phyloP scores from a whole-genome alignment of 2,888 invertebrate species.

The Lamellibrachia satsuma region DNA sequence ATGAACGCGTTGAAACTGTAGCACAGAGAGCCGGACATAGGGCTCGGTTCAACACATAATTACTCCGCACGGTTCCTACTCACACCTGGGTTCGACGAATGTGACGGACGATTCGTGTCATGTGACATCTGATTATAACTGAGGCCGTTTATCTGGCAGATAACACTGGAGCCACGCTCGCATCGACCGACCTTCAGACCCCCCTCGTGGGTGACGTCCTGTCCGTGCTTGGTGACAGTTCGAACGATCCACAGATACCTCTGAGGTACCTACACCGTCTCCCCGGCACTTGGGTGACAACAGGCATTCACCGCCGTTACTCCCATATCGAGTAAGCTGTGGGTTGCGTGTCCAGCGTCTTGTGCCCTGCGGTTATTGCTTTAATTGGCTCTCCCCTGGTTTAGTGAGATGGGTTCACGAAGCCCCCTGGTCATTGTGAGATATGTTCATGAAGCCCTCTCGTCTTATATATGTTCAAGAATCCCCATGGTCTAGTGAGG shows the following conservation, averaged over 20 bases:
- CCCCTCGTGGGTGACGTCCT: background rate
- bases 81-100: background rate
- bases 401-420: background rate
- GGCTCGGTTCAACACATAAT: background rate
- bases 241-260: background rate
- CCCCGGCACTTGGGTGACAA: background rate
- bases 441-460: background rate
- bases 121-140: background rate
- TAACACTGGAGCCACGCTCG: background rate
- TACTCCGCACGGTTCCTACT: background rate
- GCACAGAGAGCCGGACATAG: background rate
- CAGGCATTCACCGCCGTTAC: background rate
- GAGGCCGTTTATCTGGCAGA: background rate
- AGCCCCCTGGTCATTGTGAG: too few relatives aligned
- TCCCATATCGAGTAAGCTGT: background rate
- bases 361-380: too few relatives aligned
- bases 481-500: too few relatives aligned
- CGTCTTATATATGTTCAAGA: too few relatives aligned
- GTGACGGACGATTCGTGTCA: background rate
- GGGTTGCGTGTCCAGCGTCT: too few relatives aligned
- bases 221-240: background rate
- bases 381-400: background rate
- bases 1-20: conserved; percentile 1
- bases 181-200: background rate
- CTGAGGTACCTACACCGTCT: background rate